Conservation (phyloP, 2,797 vertebrate species). For the Bufotes viridis region DNA sequence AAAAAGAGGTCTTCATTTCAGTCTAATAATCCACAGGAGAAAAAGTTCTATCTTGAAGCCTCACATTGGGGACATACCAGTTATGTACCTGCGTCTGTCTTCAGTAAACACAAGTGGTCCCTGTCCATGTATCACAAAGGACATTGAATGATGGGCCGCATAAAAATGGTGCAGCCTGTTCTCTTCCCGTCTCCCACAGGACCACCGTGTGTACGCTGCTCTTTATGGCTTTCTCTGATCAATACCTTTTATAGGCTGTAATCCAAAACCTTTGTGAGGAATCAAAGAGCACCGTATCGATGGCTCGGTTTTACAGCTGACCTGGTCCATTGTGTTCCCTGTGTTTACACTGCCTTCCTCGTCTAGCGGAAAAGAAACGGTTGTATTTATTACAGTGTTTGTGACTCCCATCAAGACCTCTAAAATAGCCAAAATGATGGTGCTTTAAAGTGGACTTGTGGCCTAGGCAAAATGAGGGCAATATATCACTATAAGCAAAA, state of each 20-base stretch:
- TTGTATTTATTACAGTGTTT: background rate
- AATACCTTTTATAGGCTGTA: slow-evolving; percentile 57
- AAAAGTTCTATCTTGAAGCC: slow-evolving; percentile 9
- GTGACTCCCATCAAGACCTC: background rate
- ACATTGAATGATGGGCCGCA: slow-evolving; percentile 51
- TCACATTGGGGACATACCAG: slow-evolving; percentile 38
- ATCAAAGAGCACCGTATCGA: slow-evolving; percentile 44
- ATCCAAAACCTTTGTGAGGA: slow-evolving; percentile 56
- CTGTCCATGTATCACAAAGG: slow-evolving; percentile 50
- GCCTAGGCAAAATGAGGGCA: background rate
- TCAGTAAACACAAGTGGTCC: slow-evolving; percentile 42
- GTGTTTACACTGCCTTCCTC: slow-evolving; percentile 27
- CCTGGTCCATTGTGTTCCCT: slow-evolving; percentile 33
- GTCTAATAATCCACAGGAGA: slow-evolving; percentile 28
- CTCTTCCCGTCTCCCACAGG: slow-evolving; percentile 44
- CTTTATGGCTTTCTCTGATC: slow-evolving; percentile 58
- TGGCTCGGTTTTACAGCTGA: slow-evolving; percentile 53
- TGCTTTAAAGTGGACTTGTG: background rate
- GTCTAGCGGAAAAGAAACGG: background rate
- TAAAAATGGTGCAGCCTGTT: slow-evolving; percentile 52
- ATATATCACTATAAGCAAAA: background rate
- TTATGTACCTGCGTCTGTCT: slow-evolving; percentile 37
- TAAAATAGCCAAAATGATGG: background rate
- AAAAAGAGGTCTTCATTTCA: slow-evolving; percentile 24
- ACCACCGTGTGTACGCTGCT: slow-evolving; percentile 25